Evolutionary conservation across 2,797 vertebrate species (phyloP).

Genomic region (Periophthalmus magnuspinnatus): DNA sequence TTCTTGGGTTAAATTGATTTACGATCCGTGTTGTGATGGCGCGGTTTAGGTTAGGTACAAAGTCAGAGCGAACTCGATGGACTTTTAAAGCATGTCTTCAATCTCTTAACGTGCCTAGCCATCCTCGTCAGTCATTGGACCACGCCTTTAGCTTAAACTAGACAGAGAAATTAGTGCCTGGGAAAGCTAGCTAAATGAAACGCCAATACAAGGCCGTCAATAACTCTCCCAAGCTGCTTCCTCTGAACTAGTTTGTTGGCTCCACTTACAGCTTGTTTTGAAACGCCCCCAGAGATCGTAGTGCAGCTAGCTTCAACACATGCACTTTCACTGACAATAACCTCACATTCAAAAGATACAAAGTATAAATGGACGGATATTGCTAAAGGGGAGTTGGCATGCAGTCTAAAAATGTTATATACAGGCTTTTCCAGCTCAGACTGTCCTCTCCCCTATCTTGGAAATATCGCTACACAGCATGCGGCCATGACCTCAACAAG

Average conservation of each 20-base stretch:
- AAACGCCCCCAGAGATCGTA: slow-evolving; percentile 6
- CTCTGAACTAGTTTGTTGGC: slow-evolving; percentile 16
- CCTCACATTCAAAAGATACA: neutral
- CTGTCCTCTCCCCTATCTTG: slow-evolving; percentile 34
- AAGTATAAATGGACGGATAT: slow-evolving; percentile 19
- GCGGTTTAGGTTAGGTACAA: slow-evolving; percentile 1
- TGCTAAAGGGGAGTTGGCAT: slow-evolving; percentile 3
- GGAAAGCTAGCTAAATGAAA: slow-evolving; percentile 45
- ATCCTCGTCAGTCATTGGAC: slow-evolving; percentile 6
- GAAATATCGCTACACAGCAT: slow-evolving; percentile 40
- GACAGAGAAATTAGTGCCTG: slow-evolving; percentile 15
- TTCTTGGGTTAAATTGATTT: slow-evolving; percentile 16
- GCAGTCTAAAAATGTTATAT: slow-evolving; percentile 19
- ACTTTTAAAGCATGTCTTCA: slow-evolving; percentile 2
- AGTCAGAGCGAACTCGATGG: neutral
- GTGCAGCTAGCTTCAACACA: slow-evolving; percentile 3
- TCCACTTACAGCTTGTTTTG: slow-evolving; percentile 17
- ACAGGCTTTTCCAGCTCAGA: slow-evolving; percentile 44
- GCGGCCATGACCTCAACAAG: slow-evolving; percentile 8
- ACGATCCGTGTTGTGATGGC: neutral
- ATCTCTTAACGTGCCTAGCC: neutral
- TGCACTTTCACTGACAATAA: slow-evolving; percentile 18
- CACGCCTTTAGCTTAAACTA: slow-evolving; percentile 15
- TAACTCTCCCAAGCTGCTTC: slow-evolving; percentile 20
- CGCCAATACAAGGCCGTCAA: slow-evolving; percentile 41